A percentile compares a stretch with the other conserved stretches of the same genome.
phyloP scores from a whole-genome alignment of 2,888 invertebrate species.

The Drosophila mercatorum region DNA sequence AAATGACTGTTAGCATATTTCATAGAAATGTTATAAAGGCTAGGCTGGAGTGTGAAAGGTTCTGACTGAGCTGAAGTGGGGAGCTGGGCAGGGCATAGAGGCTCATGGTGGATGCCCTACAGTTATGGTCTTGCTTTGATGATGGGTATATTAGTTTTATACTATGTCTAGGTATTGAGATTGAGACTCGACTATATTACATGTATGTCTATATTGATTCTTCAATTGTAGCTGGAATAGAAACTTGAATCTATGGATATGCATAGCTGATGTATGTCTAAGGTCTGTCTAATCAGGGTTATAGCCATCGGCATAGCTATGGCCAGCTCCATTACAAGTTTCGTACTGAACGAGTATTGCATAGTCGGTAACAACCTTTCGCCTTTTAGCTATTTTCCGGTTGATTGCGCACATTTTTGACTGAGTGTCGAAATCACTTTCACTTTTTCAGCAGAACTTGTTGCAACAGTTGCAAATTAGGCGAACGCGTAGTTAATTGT shows the following conservation, averaged over 20 bases:
- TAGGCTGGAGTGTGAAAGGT: too few relatives aligned
- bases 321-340: too few relatives aligned
- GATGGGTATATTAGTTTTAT: neutral
- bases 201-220: too few relatives aligned
- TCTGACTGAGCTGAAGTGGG: too few relatives aligned
- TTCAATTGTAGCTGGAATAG: too few relatives aligned
- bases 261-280: too few relatives aligned
- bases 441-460: conserved; percentile 49
- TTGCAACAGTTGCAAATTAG: conserved; percentile 47
- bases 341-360: neutral
- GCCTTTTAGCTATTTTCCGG: neutral
- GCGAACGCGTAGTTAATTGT: conserved; percentile 42
- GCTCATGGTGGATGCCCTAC: too few relatives aligned
- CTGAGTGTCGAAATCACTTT: conserved; percentile 48
- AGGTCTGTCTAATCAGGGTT: too few relatives aligned
- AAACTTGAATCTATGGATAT: too few relatives aligned
- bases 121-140: neutral
- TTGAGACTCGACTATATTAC: neutral
- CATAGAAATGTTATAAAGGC: too few relatives aligned
- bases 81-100: too few relatives aligned
- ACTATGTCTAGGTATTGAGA: neutral
- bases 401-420: conserved; percentile 33
- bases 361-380: neutral
- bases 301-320: too few relatives aligned
- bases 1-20: neutral